Evolutionary conservation across 2,888 invertebrate genomes (phyloP).

Genomic region (Lamellibrachia satsuma): DNA sequence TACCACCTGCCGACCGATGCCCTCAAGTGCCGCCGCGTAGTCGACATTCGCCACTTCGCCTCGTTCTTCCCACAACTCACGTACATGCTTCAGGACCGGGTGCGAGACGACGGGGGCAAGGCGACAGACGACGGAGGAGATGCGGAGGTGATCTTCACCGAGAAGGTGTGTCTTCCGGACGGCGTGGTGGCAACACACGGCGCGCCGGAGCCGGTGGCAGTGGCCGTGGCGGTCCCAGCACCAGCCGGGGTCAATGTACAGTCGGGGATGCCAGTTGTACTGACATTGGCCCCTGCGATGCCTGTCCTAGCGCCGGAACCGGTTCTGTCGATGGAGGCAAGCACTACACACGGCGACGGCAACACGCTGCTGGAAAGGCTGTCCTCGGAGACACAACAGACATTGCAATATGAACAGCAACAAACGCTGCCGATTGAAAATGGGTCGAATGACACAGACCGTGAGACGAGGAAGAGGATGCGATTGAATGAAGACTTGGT

Average conservation of each 20-base stretch:
- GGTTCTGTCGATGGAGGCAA: not conserved
- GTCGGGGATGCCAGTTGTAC: not conserved
- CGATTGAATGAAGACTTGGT: not conserved
- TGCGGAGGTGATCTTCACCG: constrained; percentile 2
- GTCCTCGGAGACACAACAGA: not conserved
- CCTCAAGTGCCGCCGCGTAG: constrained; percentile 60
- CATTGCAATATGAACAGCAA: not conserved
- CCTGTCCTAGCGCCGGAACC: not conserved
- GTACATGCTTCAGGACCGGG: not conserved
- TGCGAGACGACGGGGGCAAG: not conserved
- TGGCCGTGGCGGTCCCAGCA: not conserved
- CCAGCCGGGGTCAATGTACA: not conserved
- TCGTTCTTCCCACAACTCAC: constrained; percentile 55
- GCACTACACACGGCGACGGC: not conserved
- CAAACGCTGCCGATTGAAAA: not conserved
- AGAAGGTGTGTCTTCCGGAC: not conserved
- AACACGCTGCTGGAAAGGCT: not conserved
- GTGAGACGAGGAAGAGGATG: not conserved
- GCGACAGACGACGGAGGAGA: not conserved
- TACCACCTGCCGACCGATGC: constrained; percentile 58
- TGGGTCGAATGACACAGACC: not conserved
- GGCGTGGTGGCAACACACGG: not conserved
- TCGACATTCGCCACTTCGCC: constrained; percentile 54
- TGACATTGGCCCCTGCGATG: not conserved
- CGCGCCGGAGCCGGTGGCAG: not conserved